phyloP scores from a whole-genome alignment of 2,113 vertebrate genomes.

The Argyrosomus japonicus region DNA sequence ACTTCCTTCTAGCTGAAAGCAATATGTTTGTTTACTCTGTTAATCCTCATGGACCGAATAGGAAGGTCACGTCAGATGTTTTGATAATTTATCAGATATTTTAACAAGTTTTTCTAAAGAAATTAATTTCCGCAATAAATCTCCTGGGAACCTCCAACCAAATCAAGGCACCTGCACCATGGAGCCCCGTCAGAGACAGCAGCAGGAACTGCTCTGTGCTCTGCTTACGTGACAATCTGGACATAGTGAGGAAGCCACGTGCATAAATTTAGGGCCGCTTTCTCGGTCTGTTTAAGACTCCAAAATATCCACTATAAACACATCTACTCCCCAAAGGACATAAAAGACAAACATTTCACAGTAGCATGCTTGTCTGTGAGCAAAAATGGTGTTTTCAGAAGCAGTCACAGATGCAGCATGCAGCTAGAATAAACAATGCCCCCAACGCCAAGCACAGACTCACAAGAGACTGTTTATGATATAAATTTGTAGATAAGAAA shows the following conservation, averaged over 20 bases:
- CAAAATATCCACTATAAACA: conserved; percentile 75
- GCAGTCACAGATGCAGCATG: conserved; percentile 41
- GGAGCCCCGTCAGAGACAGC: background rate
- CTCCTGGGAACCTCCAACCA: conserved; percentile 23
- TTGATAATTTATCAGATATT: background rate
- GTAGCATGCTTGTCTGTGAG: conserved; percentile 59
- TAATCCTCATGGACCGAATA: background rate
- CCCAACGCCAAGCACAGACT: conserved; percentile 4
- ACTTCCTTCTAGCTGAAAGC: conserved; percentile 7
- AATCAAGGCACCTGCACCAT: conserved; percentile 24
- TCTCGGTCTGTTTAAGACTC: conserved; percentile 62
- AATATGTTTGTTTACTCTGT: background rate
- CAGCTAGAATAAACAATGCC: conserved; percentile 62
- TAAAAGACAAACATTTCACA: conserved; percentile 65
- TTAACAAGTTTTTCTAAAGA: conserved; percentile 23
- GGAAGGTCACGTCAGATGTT: conserved; percentile 7
- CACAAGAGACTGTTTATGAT: background rate
- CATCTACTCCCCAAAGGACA: conserved; percentile 49
- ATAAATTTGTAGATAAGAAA: background rate
- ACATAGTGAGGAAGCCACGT: conserved; percentile 40
- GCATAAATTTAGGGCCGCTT: conserved; percentile 36
- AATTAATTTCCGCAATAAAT: conserved; percentile 9
- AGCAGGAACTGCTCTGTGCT: background rate
- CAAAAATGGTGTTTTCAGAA: conserved; percentile 60
- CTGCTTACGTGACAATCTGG: background rate